Base-by-base conservation (phyloP, 1,140 invertebrate species). In the Pinna nobilis region DNA sequence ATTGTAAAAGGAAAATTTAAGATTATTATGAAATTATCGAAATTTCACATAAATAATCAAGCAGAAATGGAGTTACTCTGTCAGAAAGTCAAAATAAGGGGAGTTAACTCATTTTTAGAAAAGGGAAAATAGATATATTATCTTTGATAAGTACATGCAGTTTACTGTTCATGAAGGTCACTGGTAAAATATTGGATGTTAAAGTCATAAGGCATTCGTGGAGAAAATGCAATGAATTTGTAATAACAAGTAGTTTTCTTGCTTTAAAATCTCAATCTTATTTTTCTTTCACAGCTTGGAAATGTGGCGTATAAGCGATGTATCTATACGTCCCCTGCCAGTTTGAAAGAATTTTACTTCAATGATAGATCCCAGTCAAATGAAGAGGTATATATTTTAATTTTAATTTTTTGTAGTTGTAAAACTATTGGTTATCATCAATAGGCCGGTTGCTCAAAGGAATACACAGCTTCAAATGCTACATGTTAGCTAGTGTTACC, bases 311-410 rank as follows among this genome's bases (percentile, higher is more conserved):
- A 23, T 13, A 49, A 53, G 25, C 28, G 66, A 47, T 55, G 39
- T 32, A 44, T 80, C 15, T 77, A 69, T 11, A 75, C 55, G 7
- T 71, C 66, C 37, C 57, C 70, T 57, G 39, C 49, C 9, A 50
- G 61, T 37, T 53, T 63, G 18, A 74, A 68, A 65, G 77, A 81
- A 23, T 61, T 74, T 55, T 86, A 86, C 47, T 86, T 82, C 82
- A 86, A 86, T 76, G 84, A 86, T 73, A 80, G 73, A 55, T 70
- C 65, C 49, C 69, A 81, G 25, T 37, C 79, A 18, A 63, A 80
- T 69, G 84, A 86, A 73, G 32, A 67, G 51, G 84, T 86, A 74
- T 77, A 73, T 77, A 23, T 20, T 50, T 66, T 32, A 4, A 2
- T 37, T 53, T 53, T 0, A 0, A 53, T 20, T 35, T 5, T 35